Base-by-base conservation (phyloP, 2,888 invertebrate species). In the Apotomis capreana region DNA sequence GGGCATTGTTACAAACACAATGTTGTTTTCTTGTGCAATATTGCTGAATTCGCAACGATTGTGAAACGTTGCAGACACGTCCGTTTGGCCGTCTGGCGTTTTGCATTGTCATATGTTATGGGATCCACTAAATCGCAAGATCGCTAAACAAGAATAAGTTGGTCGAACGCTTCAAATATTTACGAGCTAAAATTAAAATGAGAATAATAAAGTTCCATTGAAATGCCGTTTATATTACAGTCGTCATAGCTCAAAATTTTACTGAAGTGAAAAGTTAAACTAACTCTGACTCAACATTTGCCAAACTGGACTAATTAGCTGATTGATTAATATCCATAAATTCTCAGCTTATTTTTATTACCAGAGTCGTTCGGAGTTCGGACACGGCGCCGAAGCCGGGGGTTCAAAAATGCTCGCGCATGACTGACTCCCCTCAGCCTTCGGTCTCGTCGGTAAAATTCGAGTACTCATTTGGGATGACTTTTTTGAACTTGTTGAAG, bases 1-100 rank as follows among this genome's bases (percentile, higher is more conserved):
- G 78, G 79, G 87, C 86, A 90, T 89, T 91, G 90, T 91, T 88
- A 80, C 78, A 78, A 81, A 83, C 79, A 90, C 90, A 90, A 89
- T 91, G 90, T 87, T 88, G 89, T 87, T 87, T 85, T 87, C 87
- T 91, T 92, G 89, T 84, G 89, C 88, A 92, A 91, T 87, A 87
- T 84, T 82, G 88, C 89, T 89, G 87, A 89, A 90, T 89, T 88
- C 83, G 87, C 90, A 86, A 79, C 82, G 81, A 84, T 91, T 90
- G 87, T 86, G 84, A 86, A 88, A 90, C 83, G 76, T 79, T 84
- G 80, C 83, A 78, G 81, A 83, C 86, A 86, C 86, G 87, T 90
- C 86, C 85, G 87, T 83, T 81, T 80, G 79, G 74, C 79, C 76
- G 82, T 78, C 79, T 83, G 85, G 81, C 79, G 82, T 87, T 84